These are phyloP conservation scores for Dipodomys spectabilis DNA, from an alignment of 2,113 vertebrate species.

Conservation along the genomic window DNA sequence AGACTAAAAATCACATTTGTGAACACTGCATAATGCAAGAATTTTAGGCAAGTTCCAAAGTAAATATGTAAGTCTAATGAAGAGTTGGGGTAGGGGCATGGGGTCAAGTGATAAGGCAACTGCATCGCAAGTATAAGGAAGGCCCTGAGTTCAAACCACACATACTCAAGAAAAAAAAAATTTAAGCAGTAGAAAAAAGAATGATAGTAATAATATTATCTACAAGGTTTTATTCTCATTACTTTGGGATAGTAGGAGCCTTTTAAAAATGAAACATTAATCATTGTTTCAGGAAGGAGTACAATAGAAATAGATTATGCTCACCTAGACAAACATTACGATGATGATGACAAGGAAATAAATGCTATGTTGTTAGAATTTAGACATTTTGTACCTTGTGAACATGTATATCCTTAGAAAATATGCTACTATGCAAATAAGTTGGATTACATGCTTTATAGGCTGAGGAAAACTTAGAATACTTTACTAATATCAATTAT, in stretches of 20 bases:
- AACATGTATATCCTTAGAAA: neutral
- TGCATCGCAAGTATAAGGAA: too few relatives aligned
- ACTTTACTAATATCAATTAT: neutral
- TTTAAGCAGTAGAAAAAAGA: too few relatives aligned
- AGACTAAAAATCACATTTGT: slow-evolving; percentile 25
- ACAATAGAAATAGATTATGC: neutral
- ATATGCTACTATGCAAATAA: neutral
- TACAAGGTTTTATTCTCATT: neutral
- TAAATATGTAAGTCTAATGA: slow-evolving; percentile 17
- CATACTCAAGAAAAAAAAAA: too few relatives aligned
- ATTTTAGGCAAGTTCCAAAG: slow-evolving; percentile 32
- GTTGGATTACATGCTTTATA: neutral
- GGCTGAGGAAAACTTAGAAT: neutral
- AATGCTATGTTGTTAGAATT: neutral
- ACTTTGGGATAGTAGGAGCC: slow-evolving; percentile 9
- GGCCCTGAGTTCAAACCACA: too few relatives aligned
- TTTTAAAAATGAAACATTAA: slow-evolving; percentile 24
- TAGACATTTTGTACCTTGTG: neutral
- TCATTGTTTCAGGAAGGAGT: neutral
- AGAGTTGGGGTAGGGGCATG: neutral
- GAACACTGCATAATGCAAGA: slow-evolving; percentile 11
- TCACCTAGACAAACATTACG: neutral
- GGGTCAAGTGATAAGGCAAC: too few relatives aligned
- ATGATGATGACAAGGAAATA: neutral
- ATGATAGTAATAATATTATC: neutral